Conservation (phyloP, 1,140 invertebrate species). For the Antheraea mylitta region DNA sequence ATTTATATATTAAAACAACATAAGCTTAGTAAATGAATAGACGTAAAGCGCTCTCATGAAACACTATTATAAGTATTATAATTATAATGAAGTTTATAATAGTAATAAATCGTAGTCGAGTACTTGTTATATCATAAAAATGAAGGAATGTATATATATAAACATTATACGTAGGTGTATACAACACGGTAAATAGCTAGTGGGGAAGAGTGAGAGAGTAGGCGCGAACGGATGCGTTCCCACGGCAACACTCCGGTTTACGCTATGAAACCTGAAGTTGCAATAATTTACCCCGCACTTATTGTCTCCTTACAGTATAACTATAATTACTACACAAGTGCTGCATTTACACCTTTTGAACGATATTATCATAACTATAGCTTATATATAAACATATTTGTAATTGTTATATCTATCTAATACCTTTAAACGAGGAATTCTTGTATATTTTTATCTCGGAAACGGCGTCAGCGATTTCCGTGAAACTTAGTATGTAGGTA, state of each 20-base stretch:
- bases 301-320: constrained; percentile 49
- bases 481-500: too few species aligned
- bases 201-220: constrained; percentile 25
- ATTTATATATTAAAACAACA: neutral
- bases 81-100: neutral
- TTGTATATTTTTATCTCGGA: too few species aligned
- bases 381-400: too few species aligned
- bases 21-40: neutral
- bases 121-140: neutral
- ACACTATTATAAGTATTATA: neutral
- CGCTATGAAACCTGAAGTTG: constrained; percentile 46
- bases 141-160: neutral
- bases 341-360: neutral
- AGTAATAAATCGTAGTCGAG: neutral
- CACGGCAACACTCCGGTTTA: constrained; percentile 57
- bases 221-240: constrained; percentile 52
- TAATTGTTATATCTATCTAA: too few species aligned
- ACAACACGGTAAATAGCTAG: neutral
- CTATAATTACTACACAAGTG: neutral
- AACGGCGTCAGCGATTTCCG: too few species aligned
- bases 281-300: constrained; percentile 52
- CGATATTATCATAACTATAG: neutral
- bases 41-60: neutral
- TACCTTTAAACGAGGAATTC: too few species aligned
- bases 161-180: neutral